Percentiles rank a stretch among this genome's conserved stretches.
Evolutionary conservation across 37 sponge, comb jelly and placozoan genomes (phyloP).

Genomic region (Cladorhizidae sp.): DNA sequence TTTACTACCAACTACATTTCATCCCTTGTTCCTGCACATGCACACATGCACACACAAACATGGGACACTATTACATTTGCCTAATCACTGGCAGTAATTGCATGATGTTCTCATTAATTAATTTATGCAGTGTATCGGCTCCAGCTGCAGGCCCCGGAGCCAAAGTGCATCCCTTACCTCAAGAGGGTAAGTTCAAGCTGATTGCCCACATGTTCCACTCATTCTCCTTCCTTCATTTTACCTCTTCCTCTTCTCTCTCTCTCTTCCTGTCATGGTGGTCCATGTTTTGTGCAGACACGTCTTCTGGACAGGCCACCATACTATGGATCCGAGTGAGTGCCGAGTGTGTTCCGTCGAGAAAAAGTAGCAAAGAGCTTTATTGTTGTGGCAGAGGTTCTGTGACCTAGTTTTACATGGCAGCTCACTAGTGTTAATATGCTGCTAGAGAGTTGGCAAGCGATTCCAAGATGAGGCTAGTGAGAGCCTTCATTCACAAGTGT

Average conservation of each 20-base stretch:
- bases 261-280: too few relatives aligned
- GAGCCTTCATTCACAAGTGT: too few relatives aligned
- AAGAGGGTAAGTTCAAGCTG: conserved; percentile 29
- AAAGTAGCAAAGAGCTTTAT: too few relatives aligned
- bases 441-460: too few relatives aligned
- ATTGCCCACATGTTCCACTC: too few relatives aligned
- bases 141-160: conserved; percentile 69
- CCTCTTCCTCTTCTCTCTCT: not conserved
- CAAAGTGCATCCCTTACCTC: conserved; percentile 37
- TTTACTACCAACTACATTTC: too few relatives aligned
- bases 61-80: not conserved
- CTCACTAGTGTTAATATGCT: too few relatives aligned
- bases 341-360: not conserved
- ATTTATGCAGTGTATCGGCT: conserved; percentile 70
- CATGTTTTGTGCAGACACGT: not conserved
- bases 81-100: not conserved
- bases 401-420: too few relatives aligned
- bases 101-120: not conserved
- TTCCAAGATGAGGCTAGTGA: too few relatives aligned
- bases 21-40: too few relatives aligned
- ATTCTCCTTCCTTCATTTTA: not conserved
- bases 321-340: conserved; percentile 86
- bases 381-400: too few relatives aligned
- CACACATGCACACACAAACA: not conserved
- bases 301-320: conserved; percentile 44